These are phyloP conservation scores for Arctocebus calabarensis DNA, from an alignment of 2,797 vertebrate genomes.

Conservation along the genomic window DNA sequence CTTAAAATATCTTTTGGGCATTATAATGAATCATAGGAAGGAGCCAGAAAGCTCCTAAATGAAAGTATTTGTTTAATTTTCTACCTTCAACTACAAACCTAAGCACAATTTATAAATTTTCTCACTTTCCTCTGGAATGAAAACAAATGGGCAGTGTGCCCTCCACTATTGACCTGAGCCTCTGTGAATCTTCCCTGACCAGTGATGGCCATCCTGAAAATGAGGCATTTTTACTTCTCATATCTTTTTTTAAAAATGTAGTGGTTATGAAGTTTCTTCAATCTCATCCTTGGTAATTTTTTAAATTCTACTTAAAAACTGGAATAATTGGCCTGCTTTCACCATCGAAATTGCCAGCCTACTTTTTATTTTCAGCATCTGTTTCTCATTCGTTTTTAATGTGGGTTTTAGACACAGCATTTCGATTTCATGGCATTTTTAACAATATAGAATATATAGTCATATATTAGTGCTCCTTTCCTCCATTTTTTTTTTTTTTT, in stretches of 20 bases:
- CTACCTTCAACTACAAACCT: neutral
- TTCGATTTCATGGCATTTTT: neutral
- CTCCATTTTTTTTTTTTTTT: too few relatives aligned
- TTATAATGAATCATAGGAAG: neutral
- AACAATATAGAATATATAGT: neutral
- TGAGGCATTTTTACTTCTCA: fast-evolving
- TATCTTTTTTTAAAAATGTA: neutral
- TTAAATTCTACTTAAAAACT: neutral
- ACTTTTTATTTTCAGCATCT: neutral
- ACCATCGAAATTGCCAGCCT: fast-evolving
- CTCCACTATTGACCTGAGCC: too few relatives aligned
- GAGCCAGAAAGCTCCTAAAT: too few relatives aligned
- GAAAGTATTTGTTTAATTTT: neutral
- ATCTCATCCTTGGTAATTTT: neutral
- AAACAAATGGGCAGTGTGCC: fast-evolving
- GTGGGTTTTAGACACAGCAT: neutral
- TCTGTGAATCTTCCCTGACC: fast-evolving
- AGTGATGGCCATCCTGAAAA: neutral
- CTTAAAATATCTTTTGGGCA: too few relatives aligned
- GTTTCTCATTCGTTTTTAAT: neutral
- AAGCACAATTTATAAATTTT: neutral
- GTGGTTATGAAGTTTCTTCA: neutral
- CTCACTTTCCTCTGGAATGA: neutral
- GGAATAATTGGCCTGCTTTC: neutral
- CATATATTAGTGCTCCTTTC: neutral